Conservation (phyloP, 1,140 invertebrate genomes). For the Ostrea edulis region DNA sequence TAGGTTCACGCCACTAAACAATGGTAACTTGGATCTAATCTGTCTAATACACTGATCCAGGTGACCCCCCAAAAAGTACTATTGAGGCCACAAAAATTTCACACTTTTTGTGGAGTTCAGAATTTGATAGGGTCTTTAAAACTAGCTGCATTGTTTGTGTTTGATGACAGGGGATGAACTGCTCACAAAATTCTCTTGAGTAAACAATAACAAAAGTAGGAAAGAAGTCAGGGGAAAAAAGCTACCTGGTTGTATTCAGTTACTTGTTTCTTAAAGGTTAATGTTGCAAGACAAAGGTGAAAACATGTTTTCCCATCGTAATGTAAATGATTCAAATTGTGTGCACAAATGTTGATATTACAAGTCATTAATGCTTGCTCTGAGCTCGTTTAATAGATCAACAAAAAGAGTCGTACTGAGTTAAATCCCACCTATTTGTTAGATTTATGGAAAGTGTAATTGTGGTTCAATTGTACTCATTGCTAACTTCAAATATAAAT, state of each 20-base stretch:
- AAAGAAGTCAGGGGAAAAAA: not conserved
- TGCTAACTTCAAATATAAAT: not conserved
- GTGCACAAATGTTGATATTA: not conserved
- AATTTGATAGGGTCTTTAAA: slow-evolving; percentile 1
- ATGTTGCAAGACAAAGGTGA: not conserved
- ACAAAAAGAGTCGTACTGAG: not conserved
- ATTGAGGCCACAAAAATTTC: slow-evolving; percentile 21
- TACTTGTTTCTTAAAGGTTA: not conserved
- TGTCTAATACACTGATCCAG: not conserved
- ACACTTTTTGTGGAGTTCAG: not conserved
- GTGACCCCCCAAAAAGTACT: slow-evolving; percentile 1
- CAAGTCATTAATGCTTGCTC: not conserved
- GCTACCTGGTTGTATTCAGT: not conserved
- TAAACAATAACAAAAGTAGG: slow-evolving; percentile 22
- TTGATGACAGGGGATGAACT: not conserved
- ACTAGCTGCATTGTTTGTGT: not conserved
- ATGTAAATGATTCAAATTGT: not conserved
- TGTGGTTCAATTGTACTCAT: not conserved
- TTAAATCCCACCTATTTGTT: slow-evolving; percentile 11
- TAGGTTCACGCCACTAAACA: not conserved
- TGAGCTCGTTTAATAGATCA: not conserved
- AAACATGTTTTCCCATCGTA: not conserved
- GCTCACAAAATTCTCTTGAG: not conserved
- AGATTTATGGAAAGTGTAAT: slow-evolving; percentile 1
- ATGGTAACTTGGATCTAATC: not conserved